Evolutionary conservation across 2,888 invertebrate genomes (phyloP), one percentile per base, ranked within the genome.

Genomic region (Ctenicera cuprea): DNA sequence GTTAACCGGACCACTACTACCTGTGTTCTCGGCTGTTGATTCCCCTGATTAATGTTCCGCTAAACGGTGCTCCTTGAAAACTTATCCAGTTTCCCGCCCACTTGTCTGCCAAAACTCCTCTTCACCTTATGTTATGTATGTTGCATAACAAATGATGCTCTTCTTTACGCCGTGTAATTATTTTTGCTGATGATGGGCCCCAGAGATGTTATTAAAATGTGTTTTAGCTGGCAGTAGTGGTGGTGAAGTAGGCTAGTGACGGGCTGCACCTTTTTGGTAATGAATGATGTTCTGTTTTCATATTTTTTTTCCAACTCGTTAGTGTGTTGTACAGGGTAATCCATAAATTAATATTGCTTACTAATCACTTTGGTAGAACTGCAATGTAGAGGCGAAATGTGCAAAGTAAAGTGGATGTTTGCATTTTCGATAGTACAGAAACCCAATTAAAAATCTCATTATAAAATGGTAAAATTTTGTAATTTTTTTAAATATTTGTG

Each of bases 11-110:
- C 61, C 63, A 45, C 30, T 37, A 45, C 61, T 70, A 63, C 70
- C 70, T 50, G 63, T 70, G 63, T 52, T 64, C 63, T 64, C 43
- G 54, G 30, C 43, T 70, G 69, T 69, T 69, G 67, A 67, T 67
- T 67, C 41, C 54, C 48, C 54, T 67, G 54, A 67, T 67, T 67
- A 67, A 67, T 67, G 67, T 43, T 67, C 54, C 67, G 57, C 45
- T 54, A 67, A 67, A 67, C 67, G 69, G 69, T 62, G 59, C 59
- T 67, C 43, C 57, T 67, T 67, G 33, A 45, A 67, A 57, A 67
- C 41, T 43, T 30, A 30, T 18, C 54, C 54, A 30, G 54, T 54
- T 54, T 43, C 3, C 30, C 63, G 63, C 63, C 63, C 45, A 48
- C 63, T 43, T 63, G 45, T 45, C 63, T 45, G 48, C 45, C 63